Percentiles rank a stretch among this genome's conserved stretches.
phyloP scores from a whole-genome alignment of 2,113 vertebrate genomes.

The Atherinomorus stipes region DNA sequence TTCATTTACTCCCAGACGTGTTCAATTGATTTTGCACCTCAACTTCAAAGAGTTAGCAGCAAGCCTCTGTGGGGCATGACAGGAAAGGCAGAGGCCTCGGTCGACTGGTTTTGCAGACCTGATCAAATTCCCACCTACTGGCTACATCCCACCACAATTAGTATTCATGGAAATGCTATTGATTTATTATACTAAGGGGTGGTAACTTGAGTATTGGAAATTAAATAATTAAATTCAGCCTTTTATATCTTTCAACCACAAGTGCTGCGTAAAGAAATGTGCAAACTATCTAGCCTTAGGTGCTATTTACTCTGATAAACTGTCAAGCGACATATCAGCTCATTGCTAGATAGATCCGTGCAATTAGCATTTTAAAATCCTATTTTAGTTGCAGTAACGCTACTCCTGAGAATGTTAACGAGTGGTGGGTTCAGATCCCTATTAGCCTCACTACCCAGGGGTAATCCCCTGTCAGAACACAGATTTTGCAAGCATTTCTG shows the following conservation, averaged over 20 bases:
- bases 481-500: slow-evolving; percentile 25
- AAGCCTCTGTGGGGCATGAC: slow-evolving; percentile 51
- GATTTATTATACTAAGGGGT: slow-evolving; percentile 62
- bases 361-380: slow-evolving; percentile 64
- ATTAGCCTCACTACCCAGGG: slow-evolving; percentile 28
- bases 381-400: slow-evolving; percentile 57
- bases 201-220: slow-evolving; percentile 55
- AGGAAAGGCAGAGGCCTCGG: slow-evolving; percentile 42
- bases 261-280: slow-evolving; percentile 47
- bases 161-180: slow-evolving; percentile 75
- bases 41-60: slow-evolving; percentile 75
- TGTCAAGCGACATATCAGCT: slow-evolving; percentile 42
- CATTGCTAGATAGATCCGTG: slow-evolving; percentile 48
- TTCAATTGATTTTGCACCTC: slow-evolving; percentile 81
- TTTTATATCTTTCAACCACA: slow-evolving; percentile 46
- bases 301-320: slow-evolving; percentile 53
- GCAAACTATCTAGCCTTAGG: slow-evolving; percentile 44
- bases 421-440: slow-evolving; percentile 45
- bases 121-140: slow-evolving; percentile 68
- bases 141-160: slow-evolving; percentile 71
- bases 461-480: slow-evolving; percentile 30
- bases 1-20: slow-evolving; percentile 78
- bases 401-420: slow-evolving; percentile 46
- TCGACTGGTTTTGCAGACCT: slow-evolving; percentile 58
- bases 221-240: slow-evolving; percentile 50